These are phyloP conservation scores for Ammospiza nelsoni DNA, from an alignment of 2,113 vertebrate genomes.

Conservation along the genomic window DNA sequence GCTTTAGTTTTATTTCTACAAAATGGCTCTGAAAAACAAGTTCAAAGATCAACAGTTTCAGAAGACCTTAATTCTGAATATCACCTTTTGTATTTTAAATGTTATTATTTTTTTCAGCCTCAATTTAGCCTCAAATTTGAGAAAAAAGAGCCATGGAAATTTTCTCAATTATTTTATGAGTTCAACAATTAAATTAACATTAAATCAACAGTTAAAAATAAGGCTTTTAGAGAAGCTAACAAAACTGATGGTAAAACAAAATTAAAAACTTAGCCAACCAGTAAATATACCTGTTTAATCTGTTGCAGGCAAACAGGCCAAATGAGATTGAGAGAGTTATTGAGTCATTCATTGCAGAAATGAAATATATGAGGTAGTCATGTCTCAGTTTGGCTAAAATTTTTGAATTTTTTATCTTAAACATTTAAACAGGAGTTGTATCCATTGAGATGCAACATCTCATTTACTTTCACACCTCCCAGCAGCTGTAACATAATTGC, in stretches of 20 bases:
- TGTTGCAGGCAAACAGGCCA: background rate
- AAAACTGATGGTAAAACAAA: background rate
- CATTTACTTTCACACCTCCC: slow-evolving; percentile 17
- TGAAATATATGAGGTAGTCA: background rate
- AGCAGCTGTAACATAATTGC: background rate
- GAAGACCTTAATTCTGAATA: background rate
- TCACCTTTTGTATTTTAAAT: background rate
- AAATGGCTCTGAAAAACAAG: background rate
- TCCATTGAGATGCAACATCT: background rate
- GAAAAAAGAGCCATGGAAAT: background rate
- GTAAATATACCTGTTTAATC: background rate
- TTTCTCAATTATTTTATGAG: background rate
- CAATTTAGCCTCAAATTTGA: background rate
- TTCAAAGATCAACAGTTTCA: background rate
- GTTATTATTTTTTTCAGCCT: background rate
- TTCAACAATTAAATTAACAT: background rate
- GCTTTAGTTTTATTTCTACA: background rate
- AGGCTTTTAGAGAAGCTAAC: background rate
- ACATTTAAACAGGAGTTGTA: slow-evolving; percentile 18
- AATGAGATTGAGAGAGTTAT: background rate
- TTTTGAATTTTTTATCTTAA: background rate
- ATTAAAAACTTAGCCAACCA: background rate
- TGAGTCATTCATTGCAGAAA: background rate
- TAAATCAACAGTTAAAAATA: background rate
- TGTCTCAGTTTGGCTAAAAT: background rate